Percentiles rank a stretch among this genome's conserved stretches.
Evolutionary conservation across 2,797 vertebrate genomes (phyloP).

Genomic region (Falco concolor): DNA sequence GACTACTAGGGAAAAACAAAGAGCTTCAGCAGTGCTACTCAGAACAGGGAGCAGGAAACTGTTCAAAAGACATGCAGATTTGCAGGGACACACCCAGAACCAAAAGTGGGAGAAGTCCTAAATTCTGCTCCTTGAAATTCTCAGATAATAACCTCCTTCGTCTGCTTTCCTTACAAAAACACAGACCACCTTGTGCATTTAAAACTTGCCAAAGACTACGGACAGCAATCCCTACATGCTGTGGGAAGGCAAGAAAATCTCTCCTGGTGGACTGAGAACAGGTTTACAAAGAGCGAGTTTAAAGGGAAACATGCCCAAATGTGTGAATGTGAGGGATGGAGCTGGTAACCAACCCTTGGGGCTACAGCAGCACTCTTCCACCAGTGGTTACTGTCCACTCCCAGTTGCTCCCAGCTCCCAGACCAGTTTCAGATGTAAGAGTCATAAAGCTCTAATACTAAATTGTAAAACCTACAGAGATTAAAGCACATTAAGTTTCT

Average conservation of each 20-base stretch:
- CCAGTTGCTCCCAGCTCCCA: not conserved
- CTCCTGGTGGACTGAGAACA: not conserved
- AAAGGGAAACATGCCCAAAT: not conserved
- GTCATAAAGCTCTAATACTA: not conserved
- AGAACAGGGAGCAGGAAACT: not conserved
- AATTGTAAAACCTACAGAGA: not conserved
- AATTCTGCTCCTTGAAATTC: not conserved
- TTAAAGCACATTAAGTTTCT: not conserved
- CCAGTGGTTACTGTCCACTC: accelerated
- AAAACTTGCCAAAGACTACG: not conserved
- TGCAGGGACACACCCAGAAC: not conserved
- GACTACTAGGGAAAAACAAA: not conserved
- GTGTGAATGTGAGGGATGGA: not conserved
- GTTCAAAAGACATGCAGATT: not conserved
- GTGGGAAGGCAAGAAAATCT: not conserved
- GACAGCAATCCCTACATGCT: accelerated
- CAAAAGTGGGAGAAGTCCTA: not conserved
- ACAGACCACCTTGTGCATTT: not conserved
- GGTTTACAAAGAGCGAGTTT: not conserved
- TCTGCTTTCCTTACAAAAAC: not conserved
- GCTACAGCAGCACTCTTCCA: not conserved
- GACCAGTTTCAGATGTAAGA: not conserved
- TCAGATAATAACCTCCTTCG: accelerated
- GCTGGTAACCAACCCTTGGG: not conserved
- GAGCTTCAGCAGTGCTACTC: not conserved